These are phyloP conservation scores for Lasioglossum marginatum DNA, from an alignment of 2,888 invertebrate genomes.

Conservation along the genomic window DNA sequence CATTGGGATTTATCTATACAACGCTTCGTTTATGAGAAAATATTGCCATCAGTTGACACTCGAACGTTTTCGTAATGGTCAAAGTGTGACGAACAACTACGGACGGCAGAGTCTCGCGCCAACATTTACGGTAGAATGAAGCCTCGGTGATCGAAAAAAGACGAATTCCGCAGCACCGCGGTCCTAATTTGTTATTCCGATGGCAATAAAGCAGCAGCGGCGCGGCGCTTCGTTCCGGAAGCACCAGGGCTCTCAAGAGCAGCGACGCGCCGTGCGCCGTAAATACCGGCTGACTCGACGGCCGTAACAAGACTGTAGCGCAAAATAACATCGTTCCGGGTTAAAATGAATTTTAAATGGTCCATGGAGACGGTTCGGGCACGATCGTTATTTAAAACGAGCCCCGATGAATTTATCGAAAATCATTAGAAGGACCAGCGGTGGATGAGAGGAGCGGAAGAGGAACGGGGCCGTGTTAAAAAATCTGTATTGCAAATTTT, in stretches of 20 bases:
- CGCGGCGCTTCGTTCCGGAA: background rate
- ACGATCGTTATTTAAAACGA: constrained; percentile 30
- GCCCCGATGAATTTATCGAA: constrained; percentile 10
- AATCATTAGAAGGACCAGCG: constrained; percentile 24
- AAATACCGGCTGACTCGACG: constrained; percentile 14
- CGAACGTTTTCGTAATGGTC: background rate
- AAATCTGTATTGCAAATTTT: constrained; percentile 28
- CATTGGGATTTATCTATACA: background rate
- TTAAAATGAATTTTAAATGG: constrained; percentile 30
- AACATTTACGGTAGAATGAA: background rate
- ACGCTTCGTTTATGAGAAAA: background rate
- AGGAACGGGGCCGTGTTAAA: background rate
- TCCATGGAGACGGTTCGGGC: background rate
- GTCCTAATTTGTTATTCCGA: background rate
- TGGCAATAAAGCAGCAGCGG: background rate
- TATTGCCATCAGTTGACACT: background rate
- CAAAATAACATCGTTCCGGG: constrained; percentile 1
- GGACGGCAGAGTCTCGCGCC: background rate
- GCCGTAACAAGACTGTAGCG: background rate
- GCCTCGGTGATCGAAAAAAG: background rate
- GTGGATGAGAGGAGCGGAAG: background rate
- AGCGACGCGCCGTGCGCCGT: constrained; percentile 7
- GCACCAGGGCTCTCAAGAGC: background rate
- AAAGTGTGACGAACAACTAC: background rate
- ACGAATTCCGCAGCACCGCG: background rate